Conservation (phyloP, 2,113 vertebrate species). For the Trichechus manatus region DNA sequence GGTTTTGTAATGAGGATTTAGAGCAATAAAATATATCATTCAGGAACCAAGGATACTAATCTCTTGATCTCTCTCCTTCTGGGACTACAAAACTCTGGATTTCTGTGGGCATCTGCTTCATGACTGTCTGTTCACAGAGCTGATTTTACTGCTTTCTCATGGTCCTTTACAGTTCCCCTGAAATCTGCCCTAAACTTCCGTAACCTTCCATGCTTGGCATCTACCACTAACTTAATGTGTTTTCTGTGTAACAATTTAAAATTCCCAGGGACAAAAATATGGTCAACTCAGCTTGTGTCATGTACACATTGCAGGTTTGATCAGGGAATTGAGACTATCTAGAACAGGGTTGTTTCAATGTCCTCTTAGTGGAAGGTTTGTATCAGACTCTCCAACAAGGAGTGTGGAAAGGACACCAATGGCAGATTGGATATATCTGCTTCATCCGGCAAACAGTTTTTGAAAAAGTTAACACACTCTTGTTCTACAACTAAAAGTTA, state of each 20-base stretch:
- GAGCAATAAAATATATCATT: background rate
- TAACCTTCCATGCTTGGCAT: background rate
- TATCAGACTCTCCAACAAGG: background rate
- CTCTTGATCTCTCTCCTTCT: background rate
- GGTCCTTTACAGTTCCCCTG: background rate
- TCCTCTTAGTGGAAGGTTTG: background rate
- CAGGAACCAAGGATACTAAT: background rate
- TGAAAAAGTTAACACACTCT: background rate
- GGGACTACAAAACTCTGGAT: background rate
- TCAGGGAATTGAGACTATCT: background rate
- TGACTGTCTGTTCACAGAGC: background rate
- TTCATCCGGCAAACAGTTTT: background rate
- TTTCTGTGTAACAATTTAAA: background rate
- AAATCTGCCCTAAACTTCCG: background rate
- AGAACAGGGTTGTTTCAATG: background rate
- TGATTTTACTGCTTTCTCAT: background rate
- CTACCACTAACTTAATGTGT: background rate
- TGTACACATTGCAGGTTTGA: background rate
- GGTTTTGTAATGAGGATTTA: background rate
- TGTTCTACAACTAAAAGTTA: conserved; percentile 28
- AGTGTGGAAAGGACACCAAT: background rate
- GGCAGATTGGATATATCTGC: background rate
- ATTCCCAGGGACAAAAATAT: background rate
- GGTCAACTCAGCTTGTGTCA: background rate
- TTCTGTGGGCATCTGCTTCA: background rate